phyloP scores from a whole-genome alignment of 2,797 vertebrate species.

The Sebastes paucispinis region DNA sequence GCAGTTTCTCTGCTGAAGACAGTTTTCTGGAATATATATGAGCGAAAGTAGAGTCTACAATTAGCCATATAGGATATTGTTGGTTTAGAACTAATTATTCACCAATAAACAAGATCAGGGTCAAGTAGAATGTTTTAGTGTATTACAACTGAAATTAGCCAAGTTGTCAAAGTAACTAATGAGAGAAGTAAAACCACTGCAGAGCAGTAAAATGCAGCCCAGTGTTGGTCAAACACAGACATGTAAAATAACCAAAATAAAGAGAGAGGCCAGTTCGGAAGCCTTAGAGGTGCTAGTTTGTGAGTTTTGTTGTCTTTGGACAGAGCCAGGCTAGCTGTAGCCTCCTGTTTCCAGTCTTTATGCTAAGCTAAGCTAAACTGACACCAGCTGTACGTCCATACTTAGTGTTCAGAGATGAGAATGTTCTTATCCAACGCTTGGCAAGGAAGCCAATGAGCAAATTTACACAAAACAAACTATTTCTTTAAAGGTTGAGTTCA shows the following conservation, averaged over 20 bases:
- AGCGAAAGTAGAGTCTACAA: not conserved
- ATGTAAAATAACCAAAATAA: not conserved
- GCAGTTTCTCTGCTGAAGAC: not conserved
- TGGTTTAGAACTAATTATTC: constrained; percentile 9
- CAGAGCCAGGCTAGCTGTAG: not conserved
- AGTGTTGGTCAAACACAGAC: not conserved
- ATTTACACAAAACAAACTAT: accelerated
- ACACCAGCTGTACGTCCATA: not conserved
- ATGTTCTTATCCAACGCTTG: not conserved
- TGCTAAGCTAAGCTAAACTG: not conserved
- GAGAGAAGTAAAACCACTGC: not conserved
- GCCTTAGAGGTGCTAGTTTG: not conserved
- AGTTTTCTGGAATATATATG: constrained; percentile 1
- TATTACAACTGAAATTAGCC: not conserved
- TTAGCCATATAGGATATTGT: not conserved
- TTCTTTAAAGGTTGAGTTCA: not conserved
- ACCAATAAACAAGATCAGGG: not conserved
- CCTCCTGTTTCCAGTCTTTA: not conserved
- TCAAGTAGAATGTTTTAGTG: not conserved
- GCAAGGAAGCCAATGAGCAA: accelerated
- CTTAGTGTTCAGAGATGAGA: not conserved
- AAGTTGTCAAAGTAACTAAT: not conserved
- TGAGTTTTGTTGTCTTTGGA: not conserved
- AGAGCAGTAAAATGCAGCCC: not conserved
- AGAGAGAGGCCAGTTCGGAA: not conserved